Evolutionary conservation across 2,888 invertebrate genomes (phyloP).

Genomic region (Heliconius aoede): DNA sequence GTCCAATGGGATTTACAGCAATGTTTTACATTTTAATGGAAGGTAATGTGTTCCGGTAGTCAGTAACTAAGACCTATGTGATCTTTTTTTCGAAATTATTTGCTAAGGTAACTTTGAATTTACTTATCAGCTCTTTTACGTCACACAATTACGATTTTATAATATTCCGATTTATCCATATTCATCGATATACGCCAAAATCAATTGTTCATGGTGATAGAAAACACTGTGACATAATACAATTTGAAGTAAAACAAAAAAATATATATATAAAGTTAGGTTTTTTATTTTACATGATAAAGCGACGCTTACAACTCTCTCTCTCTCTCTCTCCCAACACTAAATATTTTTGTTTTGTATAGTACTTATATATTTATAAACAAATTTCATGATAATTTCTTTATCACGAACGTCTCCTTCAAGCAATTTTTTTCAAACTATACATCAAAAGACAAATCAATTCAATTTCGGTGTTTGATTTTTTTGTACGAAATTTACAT

Average conservation of each 20-base stretch:
- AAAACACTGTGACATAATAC: no score
- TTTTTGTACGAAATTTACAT: conserved; percentile 20
- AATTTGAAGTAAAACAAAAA: no score
- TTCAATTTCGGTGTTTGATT: conserved; percentile 17
- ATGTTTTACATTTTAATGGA: conserved; percentile 45
- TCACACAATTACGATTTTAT: no score
- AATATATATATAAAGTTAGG: no score
- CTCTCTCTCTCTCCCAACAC: no score
- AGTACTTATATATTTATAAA: no score
- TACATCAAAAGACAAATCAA: background rate
- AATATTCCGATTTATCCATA: conserved; percentile 2
- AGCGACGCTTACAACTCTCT: no score
- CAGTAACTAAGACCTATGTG: conserved; percentile 15
- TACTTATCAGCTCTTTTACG: background rate
- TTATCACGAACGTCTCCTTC: background rate
- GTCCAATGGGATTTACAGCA: conserved; percentile 53
- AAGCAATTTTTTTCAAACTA: background rate
- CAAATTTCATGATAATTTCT: background rate
- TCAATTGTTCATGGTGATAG: conserved; percentile 19
- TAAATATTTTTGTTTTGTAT: background rate
- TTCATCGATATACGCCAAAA: conserved; percentile 21
- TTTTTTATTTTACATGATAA: no score
- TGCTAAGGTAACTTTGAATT: background rate
- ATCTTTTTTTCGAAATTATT: background rate
- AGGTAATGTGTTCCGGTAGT: conserved; percentile 34